A percentile compares a stretch with the other conserved stretches of the same genome.
Evolutionary conservation across 2,797 vertebrate species (phyloP).

Genomic region (Helostoma temminkii): DNA sequence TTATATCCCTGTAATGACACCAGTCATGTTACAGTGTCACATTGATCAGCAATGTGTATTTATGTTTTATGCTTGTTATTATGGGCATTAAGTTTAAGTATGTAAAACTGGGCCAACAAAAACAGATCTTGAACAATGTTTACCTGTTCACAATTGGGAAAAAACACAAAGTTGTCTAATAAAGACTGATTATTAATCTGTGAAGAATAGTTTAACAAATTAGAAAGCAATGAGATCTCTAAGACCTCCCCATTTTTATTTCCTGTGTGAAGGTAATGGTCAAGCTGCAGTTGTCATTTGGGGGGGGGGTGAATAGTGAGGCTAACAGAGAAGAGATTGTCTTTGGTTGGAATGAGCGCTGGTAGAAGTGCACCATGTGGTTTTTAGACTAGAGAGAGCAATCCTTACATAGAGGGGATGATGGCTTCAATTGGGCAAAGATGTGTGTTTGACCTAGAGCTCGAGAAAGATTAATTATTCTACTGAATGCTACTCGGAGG

Average conservation of each 20-base stretch:
- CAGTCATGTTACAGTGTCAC: conserved; percentile 53
- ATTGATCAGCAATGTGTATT: conserved; percentile 18
- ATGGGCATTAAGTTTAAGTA: no score
- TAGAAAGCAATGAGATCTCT: no score
- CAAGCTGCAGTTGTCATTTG: no score
- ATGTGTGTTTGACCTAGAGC: conserved; percentile 9
- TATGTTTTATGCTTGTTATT: conserved; percentile 14
- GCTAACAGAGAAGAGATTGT: not conserved
- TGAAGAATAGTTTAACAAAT: no score
- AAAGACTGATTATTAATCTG: no score
- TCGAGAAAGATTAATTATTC: conserved; percentile 22
- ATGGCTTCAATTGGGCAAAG: conserved; percentile 10
- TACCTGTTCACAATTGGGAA: no score
- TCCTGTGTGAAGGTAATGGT: no score
- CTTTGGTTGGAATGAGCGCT: not conserved
- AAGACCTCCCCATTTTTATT: no score
- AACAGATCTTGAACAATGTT: not conserved
- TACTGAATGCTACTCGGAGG: no score
- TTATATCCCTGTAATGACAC: conserved; percentile 21
- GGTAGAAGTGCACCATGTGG: not conserved
- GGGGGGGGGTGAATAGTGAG: no score
- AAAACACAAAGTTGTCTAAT: no score
- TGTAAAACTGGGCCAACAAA: no score
- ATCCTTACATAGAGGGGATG: not conserved
- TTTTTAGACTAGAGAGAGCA: not conserved